These are phyloP conservation scores for Channallabes apus DNA, from an alignment of 2,797 vertebrate genomes.

Conservation along the genomic window DNA sequence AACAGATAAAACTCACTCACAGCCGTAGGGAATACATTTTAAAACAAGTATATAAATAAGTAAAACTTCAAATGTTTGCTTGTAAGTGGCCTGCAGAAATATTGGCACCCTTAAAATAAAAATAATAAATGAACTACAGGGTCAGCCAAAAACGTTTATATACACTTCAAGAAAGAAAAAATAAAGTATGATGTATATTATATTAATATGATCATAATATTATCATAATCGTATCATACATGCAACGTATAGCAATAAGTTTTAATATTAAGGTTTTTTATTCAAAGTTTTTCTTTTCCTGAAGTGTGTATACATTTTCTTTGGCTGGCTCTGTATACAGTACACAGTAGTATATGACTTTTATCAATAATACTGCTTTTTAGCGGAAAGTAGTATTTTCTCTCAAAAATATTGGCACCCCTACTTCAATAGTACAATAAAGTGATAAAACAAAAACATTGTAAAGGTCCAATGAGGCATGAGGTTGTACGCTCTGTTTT, in stretches of 20 bases:
- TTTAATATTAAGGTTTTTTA: no score
- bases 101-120: conserved; percentile 2
- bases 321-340: no score
- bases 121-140: no score
- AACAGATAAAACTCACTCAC: background rate
- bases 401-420: background rate
- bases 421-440: background rate
- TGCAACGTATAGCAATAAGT: no score
- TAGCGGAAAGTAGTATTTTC: background rate
- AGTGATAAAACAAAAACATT: background rate
- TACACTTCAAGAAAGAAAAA: no score
- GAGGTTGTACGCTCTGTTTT: background rate
- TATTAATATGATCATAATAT: no score
- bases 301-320: no score
- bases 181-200: no score
- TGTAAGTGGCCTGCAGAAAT: background rate
- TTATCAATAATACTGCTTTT: background rate
- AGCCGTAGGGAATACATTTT: background rate
- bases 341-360: no score
- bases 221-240: no score
- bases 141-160: no score
- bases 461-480: background rate
- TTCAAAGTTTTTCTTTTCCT: no score
- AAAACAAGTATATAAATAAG: background rate
- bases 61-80: background rate